phyloP scores from a whole-genome alignment of 2,888 invertebrate species.

The Epirrhoe tristata region DNA sequence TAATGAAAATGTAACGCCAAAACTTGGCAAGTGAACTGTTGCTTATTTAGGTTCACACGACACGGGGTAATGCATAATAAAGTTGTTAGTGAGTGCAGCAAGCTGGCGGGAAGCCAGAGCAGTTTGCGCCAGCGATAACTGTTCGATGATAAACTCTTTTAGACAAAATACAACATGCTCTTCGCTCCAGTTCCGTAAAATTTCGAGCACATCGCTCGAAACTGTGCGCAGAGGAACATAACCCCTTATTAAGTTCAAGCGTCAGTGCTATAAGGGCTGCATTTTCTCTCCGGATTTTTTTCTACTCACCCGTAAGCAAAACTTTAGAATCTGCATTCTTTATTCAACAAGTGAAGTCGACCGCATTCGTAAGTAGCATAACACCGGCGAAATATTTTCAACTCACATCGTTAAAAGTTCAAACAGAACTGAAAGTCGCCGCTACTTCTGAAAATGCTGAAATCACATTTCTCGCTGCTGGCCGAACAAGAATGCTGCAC shows the following conservation, averaged over 20 bases:
- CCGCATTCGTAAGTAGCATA: slow-evolving; percentile 18
- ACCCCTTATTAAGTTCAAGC: neutral
- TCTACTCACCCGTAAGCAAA: neutral
- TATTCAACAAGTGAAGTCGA: slow-evolving; percentile 27
- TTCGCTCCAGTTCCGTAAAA: slow-evolving; percentile 17
- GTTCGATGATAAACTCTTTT: slow-evolving; percentile 60
- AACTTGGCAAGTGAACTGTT: slow-evolving; percentile 79
- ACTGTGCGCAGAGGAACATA: slow-evolving; percentile 5
- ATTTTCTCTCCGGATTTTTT: neutral
- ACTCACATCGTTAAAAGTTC: slow-evolving; percentile 52
- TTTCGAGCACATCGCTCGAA: slow-evolving; percentile 1
- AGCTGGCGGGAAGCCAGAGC: slow-evolving; percentile 66
- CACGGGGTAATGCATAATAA: slow-evolving; percentile 79
- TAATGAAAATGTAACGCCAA: slow-evolving; percentile 79
- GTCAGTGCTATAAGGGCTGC: neutral
- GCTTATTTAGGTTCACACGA: slow-evolving; percentile 77
- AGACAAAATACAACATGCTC: slow-evolving; percentile 31
- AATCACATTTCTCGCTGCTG: slow-evolving; percentile 48
- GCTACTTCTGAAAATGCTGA: slow-evolving; percentile 31
- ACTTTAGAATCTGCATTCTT: slow-evolving; percentile 13
- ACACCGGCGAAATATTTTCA: slow-evolving; percentile 36
- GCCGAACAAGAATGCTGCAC: slow-evolving; percentile 58
- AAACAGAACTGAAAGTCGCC: slow-evolving; percentile 30
- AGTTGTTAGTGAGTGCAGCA: slow-evolving; percentile 69
- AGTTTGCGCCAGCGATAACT: slow-evolving; percentile 57